Evolutionary conservation across 2,888 invertebrate genomes (phyloP).

Genomic region (Heliothis peltigera): DNA sequence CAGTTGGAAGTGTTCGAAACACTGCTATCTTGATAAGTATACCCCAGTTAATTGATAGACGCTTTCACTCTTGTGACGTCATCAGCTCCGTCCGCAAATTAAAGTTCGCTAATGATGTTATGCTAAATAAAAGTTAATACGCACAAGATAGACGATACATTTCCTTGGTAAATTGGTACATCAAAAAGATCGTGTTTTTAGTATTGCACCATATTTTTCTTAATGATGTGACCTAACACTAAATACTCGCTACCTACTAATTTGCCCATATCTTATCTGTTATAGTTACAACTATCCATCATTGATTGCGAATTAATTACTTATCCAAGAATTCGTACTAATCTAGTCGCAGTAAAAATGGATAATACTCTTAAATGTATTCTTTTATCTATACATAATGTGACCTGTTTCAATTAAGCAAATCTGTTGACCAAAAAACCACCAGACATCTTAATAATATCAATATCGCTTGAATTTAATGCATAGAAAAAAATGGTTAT

Average conservation of each 20-base stretch:
- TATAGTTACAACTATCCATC: conserved; percentile 16
- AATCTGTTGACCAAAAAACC: neutral
- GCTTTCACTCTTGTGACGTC: conserved; percentile 46
- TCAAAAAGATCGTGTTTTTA: no score
- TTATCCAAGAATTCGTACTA: no score
- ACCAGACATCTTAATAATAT: neutral
- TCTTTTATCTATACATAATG: conserved; percentile 4
- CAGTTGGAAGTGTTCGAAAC: conserved; percentile 38
- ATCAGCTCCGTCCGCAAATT: conserved; percentile 5
- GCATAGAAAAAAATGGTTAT: no score
- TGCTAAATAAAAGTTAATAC: neutral
- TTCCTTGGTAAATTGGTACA: neutral
- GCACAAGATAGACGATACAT: neutral
- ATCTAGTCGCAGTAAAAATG: conserved; percentile 25
- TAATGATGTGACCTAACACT: neutral
- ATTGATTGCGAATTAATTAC: conserved; percentile 41
- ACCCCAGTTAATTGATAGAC: conserved; percentile 48
- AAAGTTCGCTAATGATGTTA: conserved; percentile 1
- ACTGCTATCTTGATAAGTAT: conserved; percentile 40
- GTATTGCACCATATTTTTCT: neutral
- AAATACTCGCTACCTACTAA: neutral
- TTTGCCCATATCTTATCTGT: conserved; percentile 33
- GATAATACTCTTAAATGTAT: conserved; percentile 5
- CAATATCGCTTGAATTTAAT: neutral
- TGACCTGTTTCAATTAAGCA: neutral